Base-by-base conservation (phyloP, 2,797 vertebrate species). In the Acanthornis magna region DNA sequence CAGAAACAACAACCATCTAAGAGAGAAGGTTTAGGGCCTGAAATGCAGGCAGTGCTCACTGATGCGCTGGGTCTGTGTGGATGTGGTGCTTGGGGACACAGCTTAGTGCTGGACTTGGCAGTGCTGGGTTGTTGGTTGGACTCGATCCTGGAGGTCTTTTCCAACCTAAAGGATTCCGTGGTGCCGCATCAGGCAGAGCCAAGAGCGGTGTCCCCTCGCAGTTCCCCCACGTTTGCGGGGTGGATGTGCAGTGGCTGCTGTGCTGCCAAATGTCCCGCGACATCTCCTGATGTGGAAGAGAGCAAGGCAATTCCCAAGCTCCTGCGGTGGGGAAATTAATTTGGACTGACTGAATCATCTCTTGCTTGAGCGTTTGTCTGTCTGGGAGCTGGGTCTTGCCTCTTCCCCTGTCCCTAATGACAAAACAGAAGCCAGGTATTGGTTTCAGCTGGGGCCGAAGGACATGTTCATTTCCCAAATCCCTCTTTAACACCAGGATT, bases 161-260 rank as follows among this genome's bases (percentile, higher is more conserved):
- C 78, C 71, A 63, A 0, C 13, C 32, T 25, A 16, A 82, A n/a
- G 29, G 78, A 30, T 50, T 70, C 36, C 13, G 3, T 50, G 55
- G 5, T 32, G 27, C 36, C 17, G 5, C 22, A 29, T 36, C n/a
- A 66, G 43, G 67, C 25, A 66, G 71, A 43, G 45, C 13, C 4
- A 79, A 32, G 36, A 51, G 2, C 17, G 22, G 29, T 0, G 8
- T 7, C 5, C 13, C 38, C 12, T 6, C 30, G 5, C 7, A 13
- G 13, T n/a, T 48, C 70, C 54, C 55, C 51, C 43, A 34, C 3
- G 0, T 6, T 30, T 34, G 2, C 34, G 30, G 48, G 20, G 26
- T 12, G 1, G 5, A 17, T 32, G 40, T 48, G 14, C 8, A 8
- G 2, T 32, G n/a, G 12, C 47, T 3, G 0, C 10, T 88, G 48